Percentiles rank a stretch among this genome's conserved stretches.
These are phyloP conservation scores for Bufotes viridis DNA, from an alignment of 2,797 vertebrate genomes.

Conservation along the genomic window DNA sequence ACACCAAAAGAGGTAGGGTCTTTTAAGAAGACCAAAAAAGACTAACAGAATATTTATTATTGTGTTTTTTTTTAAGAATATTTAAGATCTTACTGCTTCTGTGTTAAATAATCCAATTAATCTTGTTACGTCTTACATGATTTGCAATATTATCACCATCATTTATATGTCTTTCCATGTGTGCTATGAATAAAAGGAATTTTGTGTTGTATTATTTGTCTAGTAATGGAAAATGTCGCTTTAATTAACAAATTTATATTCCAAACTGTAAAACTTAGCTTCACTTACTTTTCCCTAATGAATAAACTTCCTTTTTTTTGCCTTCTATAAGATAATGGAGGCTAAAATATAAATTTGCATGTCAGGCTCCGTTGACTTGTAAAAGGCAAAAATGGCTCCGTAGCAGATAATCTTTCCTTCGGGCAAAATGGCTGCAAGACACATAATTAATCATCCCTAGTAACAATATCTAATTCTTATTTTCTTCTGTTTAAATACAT, in stretches of 20 bases:
- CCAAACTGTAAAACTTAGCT: not conserved
- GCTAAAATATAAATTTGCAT: not conserved
- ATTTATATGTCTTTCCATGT: not conserved
- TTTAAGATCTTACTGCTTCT: not conserved
- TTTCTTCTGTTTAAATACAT: not conserved
- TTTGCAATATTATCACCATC: not conserved
- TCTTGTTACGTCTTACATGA: not conserved
- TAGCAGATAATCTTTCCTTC: not conserved
- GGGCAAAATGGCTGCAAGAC: not conserved
- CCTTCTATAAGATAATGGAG: not conserved
- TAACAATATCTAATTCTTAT: not conserved
- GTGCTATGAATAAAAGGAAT: not conserved
- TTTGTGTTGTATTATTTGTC: not conserved
- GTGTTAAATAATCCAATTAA: not conserved
- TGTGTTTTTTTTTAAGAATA: not conserved
- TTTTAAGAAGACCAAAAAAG: constrained; percentile 18
- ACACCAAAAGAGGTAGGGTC: constrained; percentile 55
- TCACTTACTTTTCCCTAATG: not conserved
- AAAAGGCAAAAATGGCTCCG: not conserved
- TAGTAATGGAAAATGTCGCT: not conserved
- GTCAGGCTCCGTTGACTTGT: not conserved
- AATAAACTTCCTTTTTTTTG: too few species aligned
- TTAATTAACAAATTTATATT: not conserved
- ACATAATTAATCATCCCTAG: not conserved
- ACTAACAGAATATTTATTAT: not conserved